Conservation (phyloP, 2,888 invertebrate genomes). For the Archips xylosteana region DNA sequence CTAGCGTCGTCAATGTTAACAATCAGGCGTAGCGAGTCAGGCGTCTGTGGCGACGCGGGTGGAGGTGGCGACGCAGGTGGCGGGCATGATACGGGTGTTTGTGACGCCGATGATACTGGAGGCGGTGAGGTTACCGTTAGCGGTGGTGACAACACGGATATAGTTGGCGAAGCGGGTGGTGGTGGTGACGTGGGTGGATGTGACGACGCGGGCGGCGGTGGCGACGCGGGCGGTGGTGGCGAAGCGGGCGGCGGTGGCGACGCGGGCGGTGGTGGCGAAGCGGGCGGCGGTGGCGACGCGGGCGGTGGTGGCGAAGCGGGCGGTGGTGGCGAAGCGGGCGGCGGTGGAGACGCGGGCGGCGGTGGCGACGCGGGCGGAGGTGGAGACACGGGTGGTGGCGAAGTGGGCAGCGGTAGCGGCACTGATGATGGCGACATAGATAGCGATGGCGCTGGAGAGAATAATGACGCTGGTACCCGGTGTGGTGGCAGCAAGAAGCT, state of each 20-base stretch:
- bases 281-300: background rate
- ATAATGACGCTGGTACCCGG: background rate
- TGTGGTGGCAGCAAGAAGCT: background rate
- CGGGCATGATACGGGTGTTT: background rate
- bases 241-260: background rate
- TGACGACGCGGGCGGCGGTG: background rate
- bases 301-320: background rate
- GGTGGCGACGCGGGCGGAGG: background rate
- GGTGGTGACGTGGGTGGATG: background rate
- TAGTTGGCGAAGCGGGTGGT: too few species aligned
- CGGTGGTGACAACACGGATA: background rate
- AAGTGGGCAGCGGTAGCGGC: background rate
- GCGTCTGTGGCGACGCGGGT: background rate
- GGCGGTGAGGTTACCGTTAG: background rate
- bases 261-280: background rate
- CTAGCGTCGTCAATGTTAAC: background rate
- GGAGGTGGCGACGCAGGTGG: background rate
- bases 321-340: background rate
- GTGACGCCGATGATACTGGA: background rate
- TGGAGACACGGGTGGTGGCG: background rate
- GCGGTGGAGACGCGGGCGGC: background rate
- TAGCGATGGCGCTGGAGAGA: constrained; percentile 1
- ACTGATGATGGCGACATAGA: background rate
- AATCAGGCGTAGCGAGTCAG: background rate
- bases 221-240: background rate